Base-by-base conservation (phyloP, 2,113 vertebrate genomes). In the Thunnus maccoyii region DNA sequence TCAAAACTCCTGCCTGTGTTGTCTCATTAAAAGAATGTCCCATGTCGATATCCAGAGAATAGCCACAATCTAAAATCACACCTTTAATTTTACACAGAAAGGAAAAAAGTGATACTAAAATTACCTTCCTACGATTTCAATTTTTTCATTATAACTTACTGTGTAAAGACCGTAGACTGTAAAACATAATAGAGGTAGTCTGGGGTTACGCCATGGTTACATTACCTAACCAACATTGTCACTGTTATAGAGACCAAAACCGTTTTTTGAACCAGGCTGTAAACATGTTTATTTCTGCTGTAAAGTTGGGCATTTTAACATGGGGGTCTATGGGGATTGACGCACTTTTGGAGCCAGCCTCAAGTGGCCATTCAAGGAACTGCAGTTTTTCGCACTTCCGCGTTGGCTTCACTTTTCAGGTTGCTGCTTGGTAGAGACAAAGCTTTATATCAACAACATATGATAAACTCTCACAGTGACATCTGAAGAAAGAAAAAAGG, bases 1-100 rank as follows among this genome's bases (percentile, higher is more conserved):
- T 86, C 56, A 52, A 56, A 78, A 64, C 47, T 54, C 68, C 69
- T 27, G 25, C 72, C 72, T 30, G n/a, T 50, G 58, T 22, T 27
- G 13, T 71, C 75, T 55, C 32, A 79, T 80, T 79, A 66, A 77
- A 83, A 82, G 47, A 25, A 51, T 25, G 44, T 79, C 13, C 54
- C 55, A 69, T 56, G 62, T 68, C 36, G 60, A 64, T 72, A 51
- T 78, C 16, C 8, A 54, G 66, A 75, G 16, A 69, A 71, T 48
- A 58, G 41, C 41, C 10, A 46, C 50, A 74, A 36, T 55, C 47
- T n/a, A 60, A 66, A 67, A 57, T 55, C 22, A 18, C 27, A 73
- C 57, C 57, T 78, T 76, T 71, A 64, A 74, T 73, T 56, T 76
- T 20, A 36, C 30, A 47, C 4, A 25, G 8, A 50, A n/a, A 17